Percentiles rank a stretch among this genome's conserved stretches.
Evolutionary conservation across 2,797 vertebrate species (phyloP).

Genomic region (Bovichtus diacanthus): DNA sequence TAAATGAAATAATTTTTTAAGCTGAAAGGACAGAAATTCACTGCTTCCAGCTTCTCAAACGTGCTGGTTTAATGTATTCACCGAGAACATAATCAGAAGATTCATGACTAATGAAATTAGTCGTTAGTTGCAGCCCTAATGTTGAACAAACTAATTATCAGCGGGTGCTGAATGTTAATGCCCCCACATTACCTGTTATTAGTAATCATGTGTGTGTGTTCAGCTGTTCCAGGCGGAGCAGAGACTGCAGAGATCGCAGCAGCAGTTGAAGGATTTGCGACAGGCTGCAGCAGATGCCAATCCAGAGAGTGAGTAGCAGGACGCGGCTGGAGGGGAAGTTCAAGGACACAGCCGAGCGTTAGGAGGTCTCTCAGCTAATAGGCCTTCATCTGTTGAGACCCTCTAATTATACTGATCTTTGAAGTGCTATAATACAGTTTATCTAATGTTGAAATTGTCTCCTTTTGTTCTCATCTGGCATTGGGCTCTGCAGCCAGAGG

Average conservation of each 20-base stretch:
- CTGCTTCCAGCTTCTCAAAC: neutral
- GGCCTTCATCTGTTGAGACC: conserved; percentile 63
- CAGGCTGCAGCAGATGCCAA: conserved; percentile 92
- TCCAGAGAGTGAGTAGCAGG: conserved; percentile 93
- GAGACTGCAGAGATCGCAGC: conserved; percentile 91
- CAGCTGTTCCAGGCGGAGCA: conserved; percentile 95
- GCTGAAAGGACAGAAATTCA: neutral
- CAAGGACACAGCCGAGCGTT: conserved; percentile 41
- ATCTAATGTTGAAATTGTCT: conserved; percentile 43
- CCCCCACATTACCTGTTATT: conserved; percentile 2
- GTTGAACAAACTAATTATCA: neutral
- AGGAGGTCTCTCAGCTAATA: conserved; percentile 51
- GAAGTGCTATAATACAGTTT: conserved; percentile 53
- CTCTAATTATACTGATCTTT: conserved; percentile 66
- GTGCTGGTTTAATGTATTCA: neutral
- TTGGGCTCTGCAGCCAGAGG: conserved; percentile 19
- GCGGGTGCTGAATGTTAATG: neutral
- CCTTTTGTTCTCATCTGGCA: conserved; percentile 45
- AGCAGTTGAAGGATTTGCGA: conserved; percentile 94
- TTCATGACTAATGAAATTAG: neutral
- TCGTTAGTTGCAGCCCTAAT: neutral
- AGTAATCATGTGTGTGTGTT: conserved; percentile 49
- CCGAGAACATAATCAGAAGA: neutral
- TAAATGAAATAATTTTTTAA: neutral
- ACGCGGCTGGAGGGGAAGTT: conserved; percentile 47